Percentiles rank a stretch among this genome's conserved stretches.
Evolutionary conservation across 2,113 vertebrate genomes (phyloP).

Genomic region (Petroica traversi): DNA sequence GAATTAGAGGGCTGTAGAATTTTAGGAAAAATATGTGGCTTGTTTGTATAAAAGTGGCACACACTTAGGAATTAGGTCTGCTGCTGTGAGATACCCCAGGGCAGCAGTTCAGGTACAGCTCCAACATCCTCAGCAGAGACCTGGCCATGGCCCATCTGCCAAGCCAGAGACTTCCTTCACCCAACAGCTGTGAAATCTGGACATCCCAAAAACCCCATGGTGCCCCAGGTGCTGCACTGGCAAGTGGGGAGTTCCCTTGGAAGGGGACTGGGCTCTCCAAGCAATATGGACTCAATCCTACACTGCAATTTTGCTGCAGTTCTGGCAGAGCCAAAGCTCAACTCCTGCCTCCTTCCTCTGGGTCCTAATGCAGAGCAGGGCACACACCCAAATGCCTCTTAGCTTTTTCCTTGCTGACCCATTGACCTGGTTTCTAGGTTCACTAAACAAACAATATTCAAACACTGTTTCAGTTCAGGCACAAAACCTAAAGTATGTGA

Average conservation of each 20-base stretch:
- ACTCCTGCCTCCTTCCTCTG: neutral
- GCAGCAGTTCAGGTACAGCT: neutral
- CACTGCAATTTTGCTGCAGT: neutral
- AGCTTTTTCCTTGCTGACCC: neutral
- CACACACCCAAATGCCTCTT: neutral
- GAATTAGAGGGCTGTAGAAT: neutral
- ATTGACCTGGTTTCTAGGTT: neutral
- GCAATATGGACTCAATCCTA: neutral
- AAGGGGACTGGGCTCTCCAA: neutral
- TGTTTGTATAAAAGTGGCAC: neutral
- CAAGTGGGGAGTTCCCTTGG: neutral
- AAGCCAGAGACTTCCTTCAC: neutral
- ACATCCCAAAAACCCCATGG: neutral
- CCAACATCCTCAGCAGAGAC: neutral
- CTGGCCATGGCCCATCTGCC: neutral
- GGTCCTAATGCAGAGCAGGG: neutral
- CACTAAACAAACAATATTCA: neutral
- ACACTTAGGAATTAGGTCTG: neutral
- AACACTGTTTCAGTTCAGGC: neutral
- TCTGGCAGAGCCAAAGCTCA: neutral
- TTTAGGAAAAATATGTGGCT: neutral
- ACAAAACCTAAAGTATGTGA: neutral
- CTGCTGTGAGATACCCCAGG: neutral
- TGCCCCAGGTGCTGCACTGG: fast-evolving
- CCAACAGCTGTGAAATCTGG: neutral